Evolutionary conservation across 2,888 invertebrate species (phyloP).

Genomic region (Brachypterus glaber): DNA sequence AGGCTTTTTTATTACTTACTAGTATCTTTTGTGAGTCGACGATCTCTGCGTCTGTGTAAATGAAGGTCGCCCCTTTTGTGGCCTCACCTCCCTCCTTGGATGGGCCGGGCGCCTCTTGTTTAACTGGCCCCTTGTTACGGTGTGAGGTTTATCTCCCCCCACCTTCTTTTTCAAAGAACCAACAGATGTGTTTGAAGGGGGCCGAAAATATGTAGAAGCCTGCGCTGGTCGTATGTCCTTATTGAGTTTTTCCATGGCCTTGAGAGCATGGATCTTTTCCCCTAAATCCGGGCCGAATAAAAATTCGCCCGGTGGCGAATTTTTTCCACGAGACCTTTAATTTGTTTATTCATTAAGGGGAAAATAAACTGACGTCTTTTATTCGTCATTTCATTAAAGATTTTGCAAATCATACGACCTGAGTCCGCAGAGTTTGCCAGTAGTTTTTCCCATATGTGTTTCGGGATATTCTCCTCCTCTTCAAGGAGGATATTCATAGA

Average conservation of each 20-base stretch:
- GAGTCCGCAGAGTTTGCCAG: too few relatives aligned
- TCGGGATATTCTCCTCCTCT: too few relatives aligned
- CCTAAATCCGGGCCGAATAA: slow-evolving; percentile 7
- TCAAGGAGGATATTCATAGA: slow-evolving; percentile 1
- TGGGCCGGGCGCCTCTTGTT: slow-evolving; percentile 5
- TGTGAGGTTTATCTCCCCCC: slow-evolving; percentile 4
- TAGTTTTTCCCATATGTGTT: too few relatives aligned
- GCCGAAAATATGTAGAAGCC: too few relatives aligned
- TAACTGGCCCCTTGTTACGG: slow-evolving; percentile 1
- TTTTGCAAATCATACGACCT: neutral
- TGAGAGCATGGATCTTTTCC: neutral
- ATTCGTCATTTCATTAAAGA: slow-evolving; percentile 4
- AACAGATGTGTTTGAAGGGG: too few relatives aligned
- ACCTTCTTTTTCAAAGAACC: neutral
- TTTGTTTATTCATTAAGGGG: slow-evolving; percentile 1
- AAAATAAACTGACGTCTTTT: neutral
- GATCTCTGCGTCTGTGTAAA: too few relatives aligned
- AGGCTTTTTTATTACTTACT: too few relatives aligned
- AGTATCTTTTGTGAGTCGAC: too few relatives aligned
- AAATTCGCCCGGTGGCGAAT: slow-evolving; percentile 5
- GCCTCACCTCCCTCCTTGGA: slow-evolving; percentile 3
- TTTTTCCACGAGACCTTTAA: slow-evolving; percentile 6
- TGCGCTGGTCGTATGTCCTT: neutral
- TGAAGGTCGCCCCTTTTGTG: too few relatives aligned
- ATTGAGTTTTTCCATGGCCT: slow-evolving; percentile 5